Percentiles rank a stretch among this genome's conserved stretches.
Conservation (phyloP, 2,797 vertebrate species). For the Artibeus jamaicensis region DNA sequence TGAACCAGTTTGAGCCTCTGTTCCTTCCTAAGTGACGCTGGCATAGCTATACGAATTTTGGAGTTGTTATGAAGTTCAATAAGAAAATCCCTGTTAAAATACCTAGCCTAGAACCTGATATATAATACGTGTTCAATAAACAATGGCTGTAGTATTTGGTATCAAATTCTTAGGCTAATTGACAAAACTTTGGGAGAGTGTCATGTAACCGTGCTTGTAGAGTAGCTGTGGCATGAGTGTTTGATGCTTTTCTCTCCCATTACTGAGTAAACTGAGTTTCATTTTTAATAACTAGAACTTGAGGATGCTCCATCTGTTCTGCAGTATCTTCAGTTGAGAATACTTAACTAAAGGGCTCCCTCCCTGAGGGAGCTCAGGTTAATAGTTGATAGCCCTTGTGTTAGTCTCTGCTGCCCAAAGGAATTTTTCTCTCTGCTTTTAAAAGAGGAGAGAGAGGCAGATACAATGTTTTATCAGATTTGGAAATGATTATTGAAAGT, state of each 20-base stretch:
- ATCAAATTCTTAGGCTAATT: background rate
- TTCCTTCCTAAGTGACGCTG: background rate
- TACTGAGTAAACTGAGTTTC: background rate
- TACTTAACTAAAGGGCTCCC: background rate
- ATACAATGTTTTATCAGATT: background rate
- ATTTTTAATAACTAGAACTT: constrained; percentile 18
- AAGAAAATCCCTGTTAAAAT: constrained; percentile 1
- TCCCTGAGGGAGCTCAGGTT: background rate
- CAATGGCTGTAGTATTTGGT: background rate
- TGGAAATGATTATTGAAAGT: background rate
- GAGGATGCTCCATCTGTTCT: background rate
- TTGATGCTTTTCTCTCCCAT: background rate
- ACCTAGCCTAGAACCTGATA: background rate
- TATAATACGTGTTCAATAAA: background rate
- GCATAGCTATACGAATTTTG: background rate
- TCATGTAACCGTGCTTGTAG: background rate
- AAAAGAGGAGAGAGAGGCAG: background rate
- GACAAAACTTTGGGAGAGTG: background rate
- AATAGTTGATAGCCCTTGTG: background rate
- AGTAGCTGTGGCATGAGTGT: background rate
- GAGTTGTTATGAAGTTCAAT: background rate
- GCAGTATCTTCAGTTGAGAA: background rate
- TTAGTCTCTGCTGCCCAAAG: background rate
- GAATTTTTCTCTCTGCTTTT: background rate
- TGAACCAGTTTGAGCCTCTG: background rate